Percentiles rank a stretch among this genome's conserved stretches.
Evolutionary conservation across 2,113 vertebrate species (phyloP).

Genomic region (Myanophis thanlyinensis): DNA sequence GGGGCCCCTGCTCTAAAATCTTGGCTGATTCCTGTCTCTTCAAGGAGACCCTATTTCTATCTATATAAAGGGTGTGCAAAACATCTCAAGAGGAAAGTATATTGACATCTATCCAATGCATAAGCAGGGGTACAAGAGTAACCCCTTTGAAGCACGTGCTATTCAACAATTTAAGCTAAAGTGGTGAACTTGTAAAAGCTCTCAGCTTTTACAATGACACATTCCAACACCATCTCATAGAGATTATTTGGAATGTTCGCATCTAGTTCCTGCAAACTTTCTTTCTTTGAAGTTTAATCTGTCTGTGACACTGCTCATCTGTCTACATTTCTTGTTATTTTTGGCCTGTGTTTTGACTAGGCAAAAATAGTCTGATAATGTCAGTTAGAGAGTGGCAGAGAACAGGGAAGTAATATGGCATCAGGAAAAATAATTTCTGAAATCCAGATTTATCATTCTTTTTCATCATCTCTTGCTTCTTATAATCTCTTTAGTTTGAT

Average conservation of each 20-base stretch:
- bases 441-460: not conserved
- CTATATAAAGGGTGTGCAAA: not conserved
- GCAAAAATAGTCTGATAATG: not conserved
- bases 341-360: not conserved
- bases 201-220: not conserved
- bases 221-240: not conserved
- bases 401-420: not conserved
- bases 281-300: not conserved
- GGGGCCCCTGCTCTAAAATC: not conserved
- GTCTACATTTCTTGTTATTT: not conserved
- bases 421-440: not conserved
- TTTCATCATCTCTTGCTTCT: not conserved
- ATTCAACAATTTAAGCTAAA: not conserved
- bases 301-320: not conserved
- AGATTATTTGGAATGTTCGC: not conserved
- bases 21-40: no score
- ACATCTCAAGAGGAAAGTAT: not conserved
- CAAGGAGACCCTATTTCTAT: not conserved
- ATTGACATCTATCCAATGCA: not conserved
- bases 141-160: not conserved
- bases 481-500: not conserved
- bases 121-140: not conserved
- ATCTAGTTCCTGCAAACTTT: not conserved
- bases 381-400: not conserved
- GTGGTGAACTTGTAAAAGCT: not conserved